Percentiles rank a stretch among this genome's conserved stretches.
phyloP scores from a whole-genome alignment of 2,888 invertebrate species.

The Nomada lathburiana region DNA sequence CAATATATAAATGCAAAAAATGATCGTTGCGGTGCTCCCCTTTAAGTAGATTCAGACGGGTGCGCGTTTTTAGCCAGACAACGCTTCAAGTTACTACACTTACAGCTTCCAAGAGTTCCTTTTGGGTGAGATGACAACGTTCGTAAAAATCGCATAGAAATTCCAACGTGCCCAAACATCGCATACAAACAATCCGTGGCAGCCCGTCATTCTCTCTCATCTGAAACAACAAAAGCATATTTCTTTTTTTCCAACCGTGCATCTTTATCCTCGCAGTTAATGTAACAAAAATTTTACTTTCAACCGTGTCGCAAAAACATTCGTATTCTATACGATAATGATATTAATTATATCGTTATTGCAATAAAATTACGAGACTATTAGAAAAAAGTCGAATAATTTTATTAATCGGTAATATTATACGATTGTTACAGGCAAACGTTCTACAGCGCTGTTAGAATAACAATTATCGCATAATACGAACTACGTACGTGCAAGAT shows the following conservation, averaged over 20 bases:
- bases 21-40: background rate
- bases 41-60: background rate
- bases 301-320: background rate
- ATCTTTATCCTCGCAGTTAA: background rate
- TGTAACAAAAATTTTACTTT: background rate
- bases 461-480: background rate
- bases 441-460: background rate
- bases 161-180: conserved; percentile 77
- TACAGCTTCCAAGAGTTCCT: conserved; percentile 46
- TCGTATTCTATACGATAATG: background rate
- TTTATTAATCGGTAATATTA: background rate
- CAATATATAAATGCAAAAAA: no score
- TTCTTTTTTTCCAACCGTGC: conserved; percentile 8
- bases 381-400: background rate
- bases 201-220: conserved; percentile 75
- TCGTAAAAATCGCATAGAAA: conserved; percentile 77
- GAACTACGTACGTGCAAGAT: background rate
- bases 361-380: background rate
- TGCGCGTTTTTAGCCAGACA: conserved; percentile 1
- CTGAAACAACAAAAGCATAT: conserved; percentile 67
- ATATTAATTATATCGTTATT: background rate
- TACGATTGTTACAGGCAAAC: background rate
- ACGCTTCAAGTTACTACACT: conserved; percentile 23
- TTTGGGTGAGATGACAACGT: conserved; percentile 74
- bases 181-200: conserved; percentile 73